A percentile compares a stretch with the other conserved stretches of the same genome.
These are phyloP conservation scores for Phaethon lepturus DNA, from an alignment of 2,113 vertebrate species.

Conservation along the genomic window DNA sequence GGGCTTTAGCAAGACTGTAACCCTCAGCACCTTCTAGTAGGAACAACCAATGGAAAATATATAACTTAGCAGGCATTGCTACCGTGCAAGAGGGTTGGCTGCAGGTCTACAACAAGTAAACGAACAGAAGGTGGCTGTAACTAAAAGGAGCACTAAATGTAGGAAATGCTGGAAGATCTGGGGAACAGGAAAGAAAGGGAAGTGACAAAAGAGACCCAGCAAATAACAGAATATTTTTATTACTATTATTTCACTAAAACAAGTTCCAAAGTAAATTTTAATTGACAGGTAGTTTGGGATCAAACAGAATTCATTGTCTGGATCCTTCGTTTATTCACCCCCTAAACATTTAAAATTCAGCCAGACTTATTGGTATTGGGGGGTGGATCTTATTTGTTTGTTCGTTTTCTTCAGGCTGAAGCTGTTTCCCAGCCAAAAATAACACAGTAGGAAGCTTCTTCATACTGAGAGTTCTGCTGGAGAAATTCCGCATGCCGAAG, in stretches of 20 bases:
- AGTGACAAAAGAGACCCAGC: not conserved
- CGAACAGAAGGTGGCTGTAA: not conserved
- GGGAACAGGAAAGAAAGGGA: not conserved
- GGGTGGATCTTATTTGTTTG: not conserved
- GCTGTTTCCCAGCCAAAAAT: not conserved
- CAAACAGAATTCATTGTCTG: not conserved
- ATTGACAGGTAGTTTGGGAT: not conserved
- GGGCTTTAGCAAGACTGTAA: not conserved
- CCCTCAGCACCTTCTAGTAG: not conserved
- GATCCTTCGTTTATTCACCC: not conserved
- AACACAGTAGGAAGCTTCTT: not conserved
- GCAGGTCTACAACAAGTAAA: not conserved
- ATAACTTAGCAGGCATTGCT: not conserved
- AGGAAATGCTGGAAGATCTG: not conserved
- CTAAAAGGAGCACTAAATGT: not conserved
- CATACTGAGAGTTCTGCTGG: not conserved
- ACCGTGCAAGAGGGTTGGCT: not conserved
- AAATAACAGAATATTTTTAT: not conserved
- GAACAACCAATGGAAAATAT: not conserved
- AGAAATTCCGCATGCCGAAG: not conserved
- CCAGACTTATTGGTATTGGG: not conserved
- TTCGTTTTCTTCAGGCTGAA: not conserved
- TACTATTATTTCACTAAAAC: not conserved
- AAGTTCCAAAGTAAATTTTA: not conserved
- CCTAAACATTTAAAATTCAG: not conserved